Percentiles rank a stretch among this genome's conserved stretches.
phyloP scores from a whole-genome alignment of 2,888 invertebrate genomes.

The Tipula lateralis region DNA sequence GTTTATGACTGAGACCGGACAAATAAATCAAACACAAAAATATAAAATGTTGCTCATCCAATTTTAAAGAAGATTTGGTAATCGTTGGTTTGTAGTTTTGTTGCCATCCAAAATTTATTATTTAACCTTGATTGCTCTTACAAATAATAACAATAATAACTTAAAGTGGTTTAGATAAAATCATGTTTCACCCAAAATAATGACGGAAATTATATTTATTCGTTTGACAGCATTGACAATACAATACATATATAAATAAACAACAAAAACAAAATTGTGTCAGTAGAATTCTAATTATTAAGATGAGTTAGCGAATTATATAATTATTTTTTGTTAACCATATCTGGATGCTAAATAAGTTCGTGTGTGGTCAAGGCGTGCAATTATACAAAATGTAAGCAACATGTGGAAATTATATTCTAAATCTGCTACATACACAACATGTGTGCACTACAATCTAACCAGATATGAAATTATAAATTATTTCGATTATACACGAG shows the following conservation, averaged over 20 bases:
- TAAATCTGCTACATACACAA: neutral
- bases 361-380: neutral
- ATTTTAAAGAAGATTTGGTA: neutral
- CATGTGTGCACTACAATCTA: neutral
- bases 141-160: neutral
- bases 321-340: neutral
- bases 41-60: neutral
- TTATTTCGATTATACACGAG: neutral
- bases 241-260: neutral
- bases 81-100: neutral
- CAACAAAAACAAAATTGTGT: neutral
- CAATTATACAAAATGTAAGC: neutral
- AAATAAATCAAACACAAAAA: neutral
- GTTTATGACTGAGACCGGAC: too few species aligned
- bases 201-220: neutral
- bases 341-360: neutral
- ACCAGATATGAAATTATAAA: neutral
- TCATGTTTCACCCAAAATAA: constrained; percentile 1
- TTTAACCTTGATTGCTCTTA: neutral
- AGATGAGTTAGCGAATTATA: neutral
- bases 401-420: neutral
- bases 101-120: neutral
- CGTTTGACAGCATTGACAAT: neutral
- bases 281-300: neutral
- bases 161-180: neutral